Conservation (phyloP, 2,888 invertebrate species). For the Spialia ferax region DNA sequence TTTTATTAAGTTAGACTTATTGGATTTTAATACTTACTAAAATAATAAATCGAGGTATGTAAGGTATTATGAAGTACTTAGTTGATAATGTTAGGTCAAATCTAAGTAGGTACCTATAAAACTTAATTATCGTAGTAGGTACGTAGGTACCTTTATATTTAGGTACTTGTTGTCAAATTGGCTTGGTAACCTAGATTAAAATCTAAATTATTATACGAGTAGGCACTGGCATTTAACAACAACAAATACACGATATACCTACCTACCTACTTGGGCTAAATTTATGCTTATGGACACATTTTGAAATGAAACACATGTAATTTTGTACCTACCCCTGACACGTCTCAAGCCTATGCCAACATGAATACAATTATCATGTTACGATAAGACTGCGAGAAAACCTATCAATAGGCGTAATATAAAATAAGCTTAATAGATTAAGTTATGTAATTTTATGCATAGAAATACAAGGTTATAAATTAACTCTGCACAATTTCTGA, state of each 20-base stretch:
- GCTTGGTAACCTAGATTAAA: constrained; percentile 27
- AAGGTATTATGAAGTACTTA: too few species aligned
- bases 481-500: not conserved
- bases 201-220: not conserved
- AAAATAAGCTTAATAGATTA: not conserved
- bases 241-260: constrained; percentile 4
- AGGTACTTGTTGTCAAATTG: constrained; percentile 15
- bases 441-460: constrained; percentile 1
- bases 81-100: too few species aligned
- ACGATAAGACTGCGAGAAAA: not conserved
- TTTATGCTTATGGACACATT: not conserved
- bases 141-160: not conserved
- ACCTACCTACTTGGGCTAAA: too few species aligned
- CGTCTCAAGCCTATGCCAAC: constrained; percentile 23
- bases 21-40: too few species aligned
- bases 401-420: not conserved
- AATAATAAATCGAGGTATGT: too few species aligned
- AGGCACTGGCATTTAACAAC: constrained; percentile 24
- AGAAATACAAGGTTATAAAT: not conserved
- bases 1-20: too few species aligned
- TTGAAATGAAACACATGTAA: constrained; percentile 20
- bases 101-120: too few species aligned
- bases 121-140: not conserved
- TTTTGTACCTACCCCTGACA: not conserved
- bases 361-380: constrained; percentile 10